Percentiles rank a stretch among this genome's conserved stretches.
Conservation (phyloP, 2,113 vertebrate species). For the Bufo gargarizans region DNA sequence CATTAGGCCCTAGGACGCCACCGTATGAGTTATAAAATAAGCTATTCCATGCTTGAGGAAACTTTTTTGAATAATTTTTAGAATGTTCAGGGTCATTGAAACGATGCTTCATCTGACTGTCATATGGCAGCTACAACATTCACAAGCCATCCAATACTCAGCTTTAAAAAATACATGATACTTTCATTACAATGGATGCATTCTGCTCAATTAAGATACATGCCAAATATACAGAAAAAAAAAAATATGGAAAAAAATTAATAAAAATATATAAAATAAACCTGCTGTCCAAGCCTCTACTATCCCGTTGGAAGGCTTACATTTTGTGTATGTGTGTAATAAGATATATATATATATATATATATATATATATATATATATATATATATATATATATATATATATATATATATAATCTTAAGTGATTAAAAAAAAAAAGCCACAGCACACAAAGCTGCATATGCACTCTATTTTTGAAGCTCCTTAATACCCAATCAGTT, state of each 20-base stretch:
- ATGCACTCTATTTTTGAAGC: constrained; percentile 86
- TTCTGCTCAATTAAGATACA: constrained; percentile 65
- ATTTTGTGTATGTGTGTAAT: neutral
- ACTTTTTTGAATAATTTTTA: no score
- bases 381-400: neutral
- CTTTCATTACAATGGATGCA: neutral
- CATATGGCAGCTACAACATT: neutral
- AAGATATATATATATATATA: neutral
- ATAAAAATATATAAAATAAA: constrained; percentile 13
- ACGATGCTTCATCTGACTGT: constrained; percentile 1
- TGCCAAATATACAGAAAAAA: constrained; percentile 27
- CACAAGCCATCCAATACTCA: neutral
- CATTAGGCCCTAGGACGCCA: constrained; percentile 77
- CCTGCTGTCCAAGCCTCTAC: constrained; percentile 69
- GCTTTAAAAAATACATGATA: constrained; percentile 1
- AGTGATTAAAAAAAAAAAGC: constrained; percentile 77
- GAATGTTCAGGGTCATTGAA: neutral
- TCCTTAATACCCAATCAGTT: constrained; percentile 81
- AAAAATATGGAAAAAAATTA: neutral
- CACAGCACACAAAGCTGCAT: constrained; percentile 93
- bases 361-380: constrained; percentile 12
- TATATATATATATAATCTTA: neutral
- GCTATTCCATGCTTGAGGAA: no score
- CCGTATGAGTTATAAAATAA: constrained; percentile 23
- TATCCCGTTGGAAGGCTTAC: constrained; percentile 44